Percentiles rank a stretch among this genome's conserved stretches.
Evolutionary conservation across 2,888 invertebrate species (phyloP).

Genomic region (Dolichopus griseipennis): DNA sequence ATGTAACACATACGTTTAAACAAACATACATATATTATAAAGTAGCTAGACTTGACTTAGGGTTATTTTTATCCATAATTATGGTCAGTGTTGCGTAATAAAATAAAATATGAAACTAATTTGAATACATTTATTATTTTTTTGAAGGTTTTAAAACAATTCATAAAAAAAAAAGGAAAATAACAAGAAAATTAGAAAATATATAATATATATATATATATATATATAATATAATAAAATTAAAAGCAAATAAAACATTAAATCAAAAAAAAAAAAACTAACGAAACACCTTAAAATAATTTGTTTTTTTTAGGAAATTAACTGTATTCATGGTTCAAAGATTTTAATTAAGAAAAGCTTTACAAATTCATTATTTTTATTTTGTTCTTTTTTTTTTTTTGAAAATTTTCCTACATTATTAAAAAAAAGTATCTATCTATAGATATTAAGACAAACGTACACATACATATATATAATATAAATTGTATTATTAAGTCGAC

Average conservation of each 20-base stretch:
- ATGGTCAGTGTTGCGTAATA: constrained; percentile 6
- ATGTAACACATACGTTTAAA: not conserved
- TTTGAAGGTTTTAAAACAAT: not conserved
- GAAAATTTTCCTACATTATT: not conserved
- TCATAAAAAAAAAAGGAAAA: not conserved
- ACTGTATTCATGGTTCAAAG: constrained; percentile 4
- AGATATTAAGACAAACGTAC: no score
- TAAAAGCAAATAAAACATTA: not conserved
- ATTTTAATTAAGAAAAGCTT: constrained; percentile 4
- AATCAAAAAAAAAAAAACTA: not conserved
- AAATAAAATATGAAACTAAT: constrained; percentile 6
- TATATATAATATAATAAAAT: no score
- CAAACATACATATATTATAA: no score
- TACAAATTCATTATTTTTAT: no score
- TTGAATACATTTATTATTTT: constrained; percentile 3
- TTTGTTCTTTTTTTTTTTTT: no score
- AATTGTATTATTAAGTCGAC: no score
- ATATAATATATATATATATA: no score
- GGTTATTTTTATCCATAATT: constrained; percentile 2
- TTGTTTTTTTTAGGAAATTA: not conserved
- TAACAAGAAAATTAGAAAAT: not conserved
- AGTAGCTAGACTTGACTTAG: not conserved
- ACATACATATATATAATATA: no score
- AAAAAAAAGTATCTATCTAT: no score
- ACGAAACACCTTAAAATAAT: not conserved